Evolutionary conservation across 2,797 vertebrate genomes (phyloP).

Genomic region (Sebastes minor): DNA sequence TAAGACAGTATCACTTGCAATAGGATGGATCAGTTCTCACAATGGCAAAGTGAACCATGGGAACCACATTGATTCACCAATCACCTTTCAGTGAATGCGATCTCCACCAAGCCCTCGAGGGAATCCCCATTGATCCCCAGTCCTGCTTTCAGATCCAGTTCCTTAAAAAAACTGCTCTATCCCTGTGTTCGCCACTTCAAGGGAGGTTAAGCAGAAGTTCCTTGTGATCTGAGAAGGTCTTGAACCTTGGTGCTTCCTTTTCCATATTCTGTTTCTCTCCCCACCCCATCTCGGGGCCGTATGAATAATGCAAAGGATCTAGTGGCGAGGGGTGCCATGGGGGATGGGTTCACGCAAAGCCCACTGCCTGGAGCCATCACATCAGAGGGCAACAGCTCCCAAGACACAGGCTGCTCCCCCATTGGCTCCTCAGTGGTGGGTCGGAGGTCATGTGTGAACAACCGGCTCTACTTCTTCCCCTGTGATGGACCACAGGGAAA

Average conservation of each 20-base stretch:
- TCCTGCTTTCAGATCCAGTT: conserved; percentile 75
- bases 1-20: conserved; percentile 53
- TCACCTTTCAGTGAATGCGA: conserved; percentile 74
- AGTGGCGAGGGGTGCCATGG: conserved; percentile 78
- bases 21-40: conserved; percentile 66
- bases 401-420: conserved; percentile 64
- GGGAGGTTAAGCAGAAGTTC: conserved; percentile 85
- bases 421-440: conserved; percentile 72
- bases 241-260: conserved; percentile 79
- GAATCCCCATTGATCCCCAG: conserved; percentile 80
- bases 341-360: conserved; percentile 80
- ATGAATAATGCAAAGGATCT: conserved; percentile 85
- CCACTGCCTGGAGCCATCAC: conserved; percentile 84
- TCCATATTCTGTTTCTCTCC: conserved; percentile 77
- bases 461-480: conserved; percentile 68
- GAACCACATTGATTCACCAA: conserved; percentile 82
- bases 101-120: conserved; percentile 68
- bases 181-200: conserved; percentile 81
- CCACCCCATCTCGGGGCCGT: conserved; percentile 53
- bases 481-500: conserved; percentile 77
- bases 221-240: conserved; percentile 85
- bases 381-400: conserved; percentile 81
- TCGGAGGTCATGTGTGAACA: conserved; percentile 79
- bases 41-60: conserved; percentile 79
- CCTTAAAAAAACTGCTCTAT: conserved; percentile 73